Conservation (phyloP, 2,888 invertebrate genomes). For the Carabus problematicus region DNA sequence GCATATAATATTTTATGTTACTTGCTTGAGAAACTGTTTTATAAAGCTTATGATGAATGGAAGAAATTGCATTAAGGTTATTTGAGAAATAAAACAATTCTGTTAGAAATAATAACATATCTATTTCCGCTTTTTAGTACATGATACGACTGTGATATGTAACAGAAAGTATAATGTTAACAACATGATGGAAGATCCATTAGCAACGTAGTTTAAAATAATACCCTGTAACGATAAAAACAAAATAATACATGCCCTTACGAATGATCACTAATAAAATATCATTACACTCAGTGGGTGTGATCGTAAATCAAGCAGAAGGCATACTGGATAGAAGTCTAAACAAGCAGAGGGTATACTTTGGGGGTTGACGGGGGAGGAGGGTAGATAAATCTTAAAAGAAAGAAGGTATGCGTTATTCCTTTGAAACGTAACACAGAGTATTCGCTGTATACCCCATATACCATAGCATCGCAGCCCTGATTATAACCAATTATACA, state of each 20-base stretch:
- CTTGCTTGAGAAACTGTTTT: not conserved
- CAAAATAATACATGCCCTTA: constrained; percentile 17
- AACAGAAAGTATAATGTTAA: constrained; percentile 27
- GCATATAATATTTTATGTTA: not conserved
- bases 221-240: constrained; percentile 33
- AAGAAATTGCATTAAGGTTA: constrained; percentile 20
- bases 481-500: too few species aligned
- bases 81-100: constrained; percentile 43
- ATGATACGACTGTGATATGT: constrained; percentile 20
- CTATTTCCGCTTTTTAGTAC: constrained; percentile 42
- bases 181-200: constrained; percentile 23
- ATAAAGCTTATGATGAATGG: not conserved
- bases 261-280: not conserved
- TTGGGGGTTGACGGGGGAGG: too few species aligned
- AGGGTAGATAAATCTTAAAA: not conserved
- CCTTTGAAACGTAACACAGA: too few species aligned
- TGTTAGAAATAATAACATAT: constrained; percentile 34
- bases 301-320: too few species aligned
- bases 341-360: too few species aligned
- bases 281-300: too few species aligned
- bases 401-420: not conserved
- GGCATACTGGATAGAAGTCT: too few species aligned
- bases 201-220: constrained; percentile 31
- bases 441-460: too few species aligned
- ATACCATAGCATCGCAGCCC: too few species aligned